Conservation (phyloP, 2,888 invertebrate species). For the Gandaritis pyraliata region DNA sequence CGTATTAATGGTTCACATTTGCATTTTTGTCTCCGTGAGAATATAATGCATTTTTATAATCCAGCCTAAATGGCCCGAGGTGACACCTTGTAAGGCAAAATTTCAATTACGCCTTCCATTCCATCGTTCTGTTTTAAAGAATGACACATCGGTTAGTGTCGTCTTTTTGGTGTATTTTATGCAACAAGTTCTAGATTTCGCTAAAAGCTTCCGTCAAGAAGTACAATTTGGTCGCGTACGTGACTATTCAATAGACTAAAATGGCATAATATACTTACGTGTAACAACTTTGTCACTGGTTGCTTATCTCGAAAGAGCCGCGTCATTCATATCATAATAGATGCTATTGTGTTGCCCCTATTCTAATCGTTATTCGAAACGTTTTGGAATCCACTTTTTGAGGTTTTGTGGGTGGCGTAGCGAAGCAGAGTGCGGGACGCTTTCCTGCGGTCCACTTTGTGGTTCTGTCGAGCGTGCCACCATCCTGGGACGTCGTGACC, state of each 20-base stretch:
- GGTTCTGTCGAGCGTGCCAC: constrained; percentile 66
- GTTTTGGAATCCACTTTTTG: constrained; percentile 55
- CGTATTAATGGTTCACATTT: constrained; percentile 58
- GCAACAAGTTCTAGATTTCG: constrained; percentile 32
- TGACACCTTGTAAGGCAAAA: constrained; percentile 48
- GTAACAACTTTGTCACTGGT: constrained; percentile 53
- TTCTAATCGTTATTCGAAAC: constrained; percentile 65
- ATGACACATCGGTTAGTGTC: background rate
- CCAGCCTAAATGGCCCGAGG: constrained; percentile 42
- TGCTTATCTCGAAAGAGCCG: constrained; percentile 61
- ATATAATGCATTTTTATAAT: constrained; percentile 53
- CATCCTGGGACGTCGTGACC: constrained; percentile 67
- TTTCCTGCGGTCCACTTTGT: constrained; percentile 69
- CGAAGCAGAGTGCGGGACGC: constrained; percentile 36
- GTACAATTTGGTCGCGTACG: constrained; percentile 61
- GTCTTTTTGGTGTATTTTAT: constrained; percentile 5
- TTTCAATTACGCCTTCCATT: constrained; percentile 53
- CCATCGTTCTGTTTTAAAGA: constrained; percentile 36
- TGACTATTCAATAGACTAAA: constrained; percentile 65
- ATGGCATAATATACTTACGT: constrained; percentile 46
- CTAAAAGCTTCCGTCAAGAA: constrained; percentile 25
- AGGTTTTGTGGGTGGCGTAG: constrained; percentile 56
- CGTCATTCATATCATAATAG: constrained; percentile 66
- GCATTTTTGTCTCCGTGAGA: constrained; percentile 64
- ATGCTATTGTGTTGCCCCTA: constrained; percentile 63